Evolutionary conservation across 2,113 vertebrate genomes (phyloP).

Genomic region (Gymnorhina tibicen): DNA sequence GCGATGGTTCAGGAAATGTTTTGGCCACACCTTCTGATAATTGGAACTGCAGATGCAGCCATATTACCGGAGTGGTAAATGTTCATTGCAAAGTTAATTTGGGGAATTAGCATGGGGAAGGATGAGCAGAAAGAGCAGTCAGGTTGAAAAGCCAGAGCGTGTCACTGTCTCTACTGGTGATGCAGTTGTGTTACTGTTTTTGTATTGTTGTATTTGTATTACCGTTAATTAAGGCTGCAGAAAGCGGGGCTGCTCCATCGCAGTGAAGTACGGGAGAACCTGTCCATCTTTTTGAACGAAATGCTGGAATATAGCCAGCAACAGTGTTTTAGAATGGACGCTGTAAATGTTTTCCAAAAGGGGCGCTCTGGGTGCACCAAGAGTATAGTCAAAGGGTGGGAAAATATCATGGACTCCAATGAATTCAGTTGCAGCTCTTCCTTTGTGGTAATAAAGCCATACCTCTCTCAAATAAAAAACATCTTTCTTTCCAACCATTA

Average conservation of each 20-base stretch:
- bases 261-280: neutral
- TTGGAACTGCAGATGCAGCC: conserved; percentile 3
- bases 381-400: neutral
- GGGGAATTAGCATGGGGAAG: neutral
- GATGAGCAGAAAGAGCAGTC: neutral
- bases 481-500: neutral
- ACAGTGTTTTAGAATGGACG: neutral
- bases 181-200: neutral
- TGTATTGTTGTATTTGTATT: neutral
- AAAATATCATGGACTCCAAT: neutral
- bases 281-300: neutral
- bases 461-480: neutral
- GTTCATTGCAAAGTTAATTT: conserved; percentile 11
- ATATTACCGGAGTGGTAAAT: neutral
- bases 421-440: neutral
- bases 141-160: neutral
- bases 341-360: neutral
- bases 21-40: conserved; percentile 10
- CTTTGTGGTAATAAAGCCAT: neutral
- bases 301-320: neutral
- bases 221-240: neutral
- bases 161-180: neutral
- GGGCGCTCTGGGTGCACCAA: neutral
- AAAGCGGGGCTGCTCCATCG: neutral
- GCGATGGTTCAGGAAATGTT: neutral